Percentiles rank a stretch among this genome's conserved stretches.
phyloP scores from a whole-genome alignment of 2,113 vertebrate species.

The Oenanthe melanoleuca region DNA sequence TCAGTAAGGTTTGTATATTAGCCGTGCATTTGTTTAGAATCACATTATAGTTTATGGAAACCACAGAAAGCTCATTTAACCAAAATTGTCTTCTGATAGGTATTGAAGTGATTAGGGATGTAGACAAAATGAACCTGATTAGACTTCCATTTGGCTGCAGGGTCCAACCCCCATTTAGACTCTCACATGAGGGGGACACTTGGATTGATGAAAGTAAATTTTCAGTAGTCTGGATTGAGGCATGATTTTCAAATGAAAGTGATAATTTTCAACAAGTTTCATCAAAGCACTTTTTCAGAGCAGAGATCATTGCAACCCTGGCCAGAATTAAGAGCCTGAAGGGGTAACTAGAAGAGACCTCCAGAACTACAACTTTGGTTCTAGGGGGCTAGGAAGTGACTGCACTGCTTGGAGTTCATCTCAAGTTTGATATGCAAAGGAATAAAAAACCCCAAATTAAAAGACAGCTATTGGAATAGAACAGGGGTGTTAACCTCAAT shows the following conservation, averaged over 20 bases:
- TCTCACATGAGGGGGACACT: neutral
- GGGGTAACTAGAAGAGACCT: neutral
- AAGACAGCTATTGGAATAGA: neutral
- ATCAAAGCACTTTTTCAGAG: neutral
- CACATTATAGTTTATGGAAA: neutral
- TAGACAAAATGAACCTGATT: neutral
- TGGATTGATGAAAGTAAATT: neutral
- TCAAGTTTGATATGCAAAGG: accelerated
- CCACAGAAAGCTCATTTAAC: neutral
- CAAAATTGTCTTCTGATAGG: neutral
- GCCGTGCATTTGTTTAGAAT: neutral
- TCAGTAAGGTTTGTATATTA: neutral
- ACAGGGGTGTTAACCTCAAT: neutral
- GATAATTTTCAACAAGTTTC: neutral
- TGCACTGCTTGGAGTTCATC: neutral
- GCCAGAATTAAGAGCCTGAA: neutral
- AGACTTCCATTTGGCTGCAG: neutral
- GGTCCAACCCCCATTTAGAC: neutral
- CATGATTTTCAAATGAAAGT: neutral
- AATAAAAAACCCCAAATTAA: neutral
- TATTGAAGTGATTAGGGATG: neutral
- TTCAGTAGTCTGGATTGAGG: accelerated
- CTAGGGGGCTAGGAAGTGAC: neutral
- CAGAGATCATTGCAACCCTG: neutral
- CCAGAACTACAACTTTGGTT: neutral